Evolutionary conservation across 2,888 invertebrate species (phyloP).

Genomic region (Nemurella pictetii): DNA sequence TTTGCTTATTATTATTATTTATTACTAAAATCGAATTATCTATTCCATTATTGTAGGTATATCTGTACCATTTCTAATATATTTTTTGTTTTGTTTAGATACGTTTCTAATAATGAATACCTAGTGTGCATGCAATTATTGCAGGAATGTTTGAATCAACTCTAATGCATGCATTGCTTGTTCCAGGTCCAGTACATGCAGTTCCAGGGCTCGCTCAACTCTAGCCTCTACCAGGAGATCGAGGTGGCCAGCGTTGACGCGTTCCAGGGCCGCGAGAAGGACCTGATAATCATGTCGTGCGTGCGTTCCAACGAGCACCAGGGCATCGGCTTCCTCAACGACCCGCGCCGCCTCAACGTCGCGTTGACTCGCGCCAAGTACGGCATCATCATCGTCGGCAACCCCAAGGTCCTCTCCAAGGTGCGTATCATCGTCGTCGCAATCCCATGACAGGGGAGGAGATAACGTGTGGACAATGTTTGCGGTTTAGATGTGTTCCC

Average conservation of each 20-base stretch:
- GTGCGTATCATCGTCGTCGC: too few species aligned
- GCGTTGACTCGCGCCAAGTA: conserved; percentile 97
- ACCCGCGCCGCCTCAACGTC: conserved; percentile 96
- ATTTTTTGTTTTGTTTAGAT: too few species aligned
- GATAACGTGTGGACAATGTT: too few species aligned
- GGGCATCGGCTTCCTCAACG: conserved; percentile 97
- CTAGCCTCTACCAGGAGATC: conserved; percentile 96
- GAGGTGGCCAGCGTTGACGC: conserved; percentile 99
- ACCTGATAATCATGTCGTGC: conserved; percentile 98
- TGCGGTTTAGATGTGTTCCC: too few species aligned
- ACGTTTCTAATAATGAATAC: too few species aligned
- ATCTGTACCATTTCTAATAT: too few species aligned
- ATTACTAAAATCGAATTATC: too few species aligned
- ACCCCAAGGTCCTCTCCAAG: conserved; percentile 97
- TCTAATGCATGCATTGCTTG: background rate
- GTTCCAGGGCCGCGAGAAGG: conserved; percentile 98
- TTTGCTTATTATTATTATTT: too few species aligned
- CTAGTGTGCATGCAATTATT: too few species aligned
- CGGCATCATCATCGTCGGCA: conserved; percentile 97
- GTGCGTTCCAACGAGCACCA: conserved; percentile 98
- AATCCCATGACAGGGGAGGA: too few species aligned
- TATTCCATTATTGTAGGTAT: too few species aligned
- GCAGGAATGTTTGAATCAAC: too few species aligned
- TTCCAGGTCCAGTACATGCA: conserved; percentile 89
- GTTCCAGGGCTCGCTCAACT: conserved; percentile 94